Evolutionary conservation across 2,113 vertebrate genomes (phyloP).

Genomic region (Psilopsiagon aurifrons): DNA sequence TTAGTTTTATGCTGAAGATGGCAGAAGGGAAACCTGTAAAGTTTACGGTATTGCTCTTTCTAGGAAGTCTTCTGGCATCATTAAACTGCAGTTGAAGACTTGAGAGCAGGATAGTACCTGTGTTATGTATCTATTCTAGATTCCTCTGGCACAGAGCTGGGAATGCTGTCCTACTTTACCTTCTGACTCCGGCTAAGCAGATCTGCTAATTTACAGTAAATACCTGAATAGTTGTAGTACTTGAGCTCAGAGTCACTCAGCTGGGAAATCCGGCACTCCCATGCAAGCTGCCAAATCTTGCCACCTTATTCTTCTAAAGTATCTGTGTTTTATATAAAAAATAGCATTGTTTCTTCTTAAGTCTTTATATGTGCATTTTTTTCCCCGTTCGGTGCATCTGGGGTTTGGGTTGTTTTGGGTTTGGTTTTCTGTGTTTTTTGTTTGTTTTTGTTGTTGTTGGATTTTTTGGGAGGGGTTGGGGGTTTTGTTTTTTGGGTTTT

Average conservation of each 20-base stretch:
- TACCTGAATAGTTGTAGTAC: background rate
- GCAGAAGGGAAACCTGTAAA: background rate
- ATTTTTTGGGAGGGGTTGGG: too few relatives aligned
- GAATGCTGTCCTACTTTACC: background rate
- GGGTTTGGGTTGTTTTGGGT: background rate
- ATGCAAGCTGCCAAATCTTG: background rate
- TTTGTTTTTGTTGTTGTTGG: too few relatives aligned
- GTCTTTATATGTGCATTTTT: background rate
- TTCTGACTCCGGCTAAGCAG: background rate
- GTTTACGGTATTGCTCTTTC: background rate
- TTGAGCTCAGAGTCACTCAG: background rate
- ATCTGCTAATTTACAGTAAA: background rate
- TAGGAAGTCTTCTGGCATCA: background rate
- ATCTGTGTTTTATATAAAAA: background rate
- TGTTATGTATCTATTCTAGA: background rate
- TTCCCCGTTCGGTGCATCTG: background rate
- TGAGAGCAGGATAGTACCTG: background rate
- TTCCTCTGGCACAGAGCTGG: background rate
- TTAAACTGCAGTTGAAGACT: background rate
- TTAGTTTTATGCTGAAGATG: background rate
- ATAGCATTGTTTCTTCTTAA: background rate
- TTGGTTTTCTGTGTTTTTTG: background rate
- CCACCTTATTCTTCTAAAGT: background rate
- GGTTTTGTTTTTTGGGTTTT: background rate
- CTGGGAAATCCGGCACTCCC: background rate